A percentile compares a stretch with the other conserved stretches of the same genome.
phyloP scores from a whole-genome alignment of 37 sponge, comb jelly and placozoan genomes.

The Tethya wilhelma region DNA sequence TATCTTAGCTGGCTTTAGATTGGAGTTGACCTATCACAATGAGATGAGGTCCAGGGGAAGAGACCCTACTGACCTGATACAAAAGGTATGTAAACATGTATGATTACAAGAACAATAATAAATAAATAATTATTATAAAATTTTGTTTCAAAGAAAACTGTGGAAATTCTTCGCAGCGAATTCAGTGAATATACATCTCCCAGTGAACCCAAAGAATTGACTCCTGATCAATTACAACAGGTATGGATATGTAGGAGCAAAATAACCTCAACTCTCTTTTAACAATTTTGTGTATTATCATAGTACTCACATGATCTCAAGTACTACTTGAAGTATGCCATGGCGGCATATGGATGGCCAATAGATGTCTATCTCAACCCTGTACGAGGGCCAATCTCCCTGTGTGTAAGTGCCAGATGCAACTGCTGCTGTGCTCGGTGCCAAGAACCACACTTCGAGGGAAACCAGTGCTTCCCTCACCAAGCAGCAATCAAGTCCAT shows the following conservation, averaged over 20 bases:
- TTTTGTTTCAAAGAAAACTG: no score
- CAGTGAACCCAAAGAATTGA: no score
- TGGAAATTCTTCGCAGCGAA: no score
- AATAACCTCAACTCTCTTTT: no score
- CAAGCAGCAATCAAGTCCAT: background rate
- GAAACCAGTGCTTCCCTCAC: background rate
- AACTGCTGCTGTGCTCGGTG: conserved; percentile 1
- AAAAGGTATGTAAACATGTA: no score
- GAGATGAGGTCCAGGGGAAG: background rate
- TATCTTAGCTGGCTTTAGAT: background rate
- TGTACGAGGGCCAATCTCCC: background rate
- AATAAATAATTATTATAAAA: no score
- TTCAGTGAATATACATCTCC: no score
- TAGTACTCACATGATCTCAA: no score
- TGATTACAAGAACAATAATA: background rate
- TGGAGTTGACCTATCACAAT: background rate
- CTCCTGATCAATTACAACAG: no score
- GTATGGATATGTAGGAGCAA: no score
- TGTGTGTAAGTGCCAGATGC: background rate
- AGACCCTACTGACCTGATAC: background rate
- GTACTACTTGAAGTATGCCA: background rate
- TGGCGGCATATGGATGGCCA: background rate
- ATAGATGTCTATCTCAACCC: background rate
- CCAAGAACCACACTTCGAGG: background rate
- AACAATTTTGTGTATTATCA: no score